phyloP scores from a whole-genome alignment of 2,113 vertebrate genomes.

The Paramormyrops kingsleyae region DNA sequence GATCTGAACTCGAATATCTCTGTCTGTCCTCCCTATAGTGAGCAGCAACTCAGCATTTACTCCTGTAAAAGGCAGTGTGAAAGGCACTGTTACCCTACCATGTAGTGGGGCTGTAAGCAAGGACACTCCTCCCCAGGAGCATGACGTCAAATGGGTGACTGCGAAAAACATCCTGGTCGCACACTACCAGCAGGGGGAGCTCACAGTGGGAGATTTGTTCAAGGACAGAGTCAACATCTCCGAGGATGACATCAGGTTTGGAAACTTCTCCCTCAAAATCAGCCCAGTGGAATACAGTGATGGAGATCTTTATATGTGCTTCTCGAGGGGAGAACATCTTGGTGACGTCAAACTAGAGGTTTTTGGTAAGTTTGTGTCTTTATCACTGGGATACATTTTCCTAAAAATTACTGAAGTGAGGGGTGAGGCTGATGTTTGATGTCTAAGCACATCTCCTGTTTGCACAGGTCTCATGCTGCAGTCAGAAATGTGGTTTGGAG shows the following conservation, averaged over 20 bases:
- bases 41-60: neutral
- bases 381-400: neutral
- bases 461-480: neutral
- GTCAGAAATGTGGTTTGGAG: neutral
- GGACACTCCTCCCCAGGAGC: too few species aligned
- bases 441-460: neutral
- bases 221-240: neutral
- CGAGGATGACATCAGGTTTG: neutral
- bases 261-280: too few species aligned
- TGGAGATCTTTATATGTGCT: neutral
- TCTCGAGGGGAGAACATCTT: accelerated
- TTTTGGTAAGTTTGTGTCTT: neutral
- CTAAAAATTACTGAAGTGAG: neutral
- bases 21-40: neutral
- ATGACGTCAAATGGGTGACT: too few species aligned
- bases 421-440: neutral
- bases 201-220: neutral
- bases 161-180: neutral
- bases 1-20: neutral
- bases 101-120: neutral
- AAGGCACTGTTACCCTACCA: accelerated
- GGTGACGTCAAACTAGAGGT: neutral
- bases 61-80: accelerated
- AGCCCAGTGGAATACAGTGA: too few species aligned
- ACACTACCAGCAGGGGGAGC: neutral